A percentile compares a stretch with the other conserved stretches of the same genome.
Evolutionary conservation across 2,888 invertebrate species (phyloP).

Genomic region (Melinopterus prodromus): DNA sequence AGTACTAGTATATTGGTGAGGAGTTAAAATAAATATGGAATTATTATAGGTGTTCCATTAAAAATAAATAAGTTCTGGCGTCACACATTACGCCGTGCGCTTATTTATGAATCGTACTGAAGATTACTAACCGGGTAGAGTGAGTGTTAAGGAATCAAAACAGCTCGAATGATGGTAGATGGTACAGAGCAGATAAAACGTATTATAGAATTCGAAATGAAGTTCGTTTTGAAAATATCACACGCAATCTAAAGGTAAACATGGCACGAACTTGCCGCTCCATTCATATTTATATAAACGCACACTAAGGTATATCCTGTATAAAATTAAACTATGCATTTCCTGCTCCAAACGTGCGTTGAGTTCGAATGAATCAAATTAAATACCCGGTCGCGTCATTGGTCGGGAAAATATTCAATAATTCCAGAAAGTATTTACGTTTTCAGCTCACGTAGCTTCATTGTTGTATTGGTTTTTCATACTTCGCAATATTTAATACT

Average conservation of each 20-base stretch:
- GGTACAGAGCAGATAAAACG: background rate
- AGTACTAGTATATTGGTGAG: no score
- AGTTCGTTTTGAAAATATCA: background rate
- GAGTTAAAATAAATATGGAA: no score
- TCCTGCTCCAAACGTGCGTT: constrained; percentile 27
- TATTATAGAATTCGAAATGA: background rate
- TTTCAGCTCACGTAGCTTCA: background rate
- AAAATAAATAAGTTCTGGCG: no score
- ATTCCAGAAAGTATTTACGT: background rate
- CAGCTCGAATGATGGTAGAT: background rate
- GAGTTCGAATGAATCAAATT: background rate
- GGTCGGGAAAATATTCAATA: background rate
- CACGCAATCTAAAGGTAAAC: constrained; percentile 4
- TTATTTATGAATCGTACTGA: background rate
- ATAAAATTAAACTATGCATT: constrained; percentile 27
- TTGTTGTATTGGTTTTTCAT: background rate
- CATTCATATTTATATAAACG: constrained; percentile 4
- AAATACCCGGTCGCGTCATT: background rate
- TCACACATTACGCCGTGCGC: background rate
- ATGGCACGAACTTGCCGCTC: background rate
- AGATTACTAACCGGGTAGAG: background rate
- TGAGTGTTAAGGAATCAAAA: background rate
- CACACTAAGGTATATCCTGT: constrained; percentile 22
- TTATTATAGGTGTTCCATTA: no score
- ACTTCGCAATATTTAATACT: background rate